These are phyloP conservation scores for Chauna torquata DNA, from an alignment of 2,113 vertebrate species.

Conservation along the genomic window DNA sequence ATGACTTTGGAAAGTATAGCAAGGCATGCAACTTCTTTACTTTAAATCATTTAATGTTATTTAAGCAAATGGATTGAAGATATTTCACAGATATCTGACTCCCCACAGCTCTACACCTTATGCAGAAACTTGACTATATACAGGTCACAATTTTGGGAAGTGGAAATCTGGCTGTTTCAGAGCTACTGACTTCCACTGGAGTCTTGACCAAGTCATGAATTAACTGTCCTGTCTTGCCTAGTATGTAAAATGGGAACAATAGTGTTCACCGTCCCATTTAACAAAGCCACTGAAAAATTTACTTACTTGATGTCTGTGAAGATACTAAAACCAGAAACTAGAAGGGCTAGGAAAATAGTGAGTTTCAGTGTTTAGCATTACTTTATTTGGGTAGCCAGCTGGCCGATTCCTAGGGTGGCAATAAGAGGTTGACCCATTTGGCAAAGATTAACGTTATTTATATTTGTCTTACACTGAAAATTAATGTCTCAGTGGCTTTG, in stretches of 20 bases:
- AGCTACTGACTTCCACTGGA: background rate
- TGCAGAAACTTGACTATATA: background rate
- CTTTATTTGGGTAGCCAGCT: constrained; percentile 30
- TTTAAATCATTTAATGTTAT: background rate
- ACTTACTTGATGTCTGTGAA: background rate
- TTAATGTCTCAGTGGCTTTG: background rate
- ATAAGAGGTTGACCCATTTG: constrained; percentile 37
- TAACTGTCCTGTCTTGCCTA: background rate
- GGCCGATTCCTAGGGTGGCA: constrained; percentile 19
- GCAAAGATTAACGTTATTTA: constrained; percentile 28
- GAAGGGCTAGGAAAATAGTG: background rate
- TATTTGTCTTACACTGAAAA: constrained; percentile 13
- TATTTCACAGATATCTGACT: background rate
- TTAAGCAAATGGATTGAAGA: background rate
- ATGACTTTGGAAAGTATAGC: background rate
- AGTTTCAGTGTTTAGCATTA: constrained; percentile 9
- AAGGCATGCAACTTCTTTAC: background rate
- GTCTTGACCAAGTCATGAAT: background rate
- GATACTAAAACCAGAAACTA: background rate
- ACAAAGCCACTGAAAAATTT: background rate
- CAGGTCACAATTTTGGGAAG: background rate
- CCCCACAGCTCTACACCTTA: background rate
- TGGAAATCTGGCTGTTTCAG: background rate
- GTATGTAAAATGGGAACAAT: background rate
- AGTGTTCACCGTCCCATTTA: background rate